Conservation (phyloP, 2,113 vertebrate species). For the Lamprologus speciosus region DNA sequence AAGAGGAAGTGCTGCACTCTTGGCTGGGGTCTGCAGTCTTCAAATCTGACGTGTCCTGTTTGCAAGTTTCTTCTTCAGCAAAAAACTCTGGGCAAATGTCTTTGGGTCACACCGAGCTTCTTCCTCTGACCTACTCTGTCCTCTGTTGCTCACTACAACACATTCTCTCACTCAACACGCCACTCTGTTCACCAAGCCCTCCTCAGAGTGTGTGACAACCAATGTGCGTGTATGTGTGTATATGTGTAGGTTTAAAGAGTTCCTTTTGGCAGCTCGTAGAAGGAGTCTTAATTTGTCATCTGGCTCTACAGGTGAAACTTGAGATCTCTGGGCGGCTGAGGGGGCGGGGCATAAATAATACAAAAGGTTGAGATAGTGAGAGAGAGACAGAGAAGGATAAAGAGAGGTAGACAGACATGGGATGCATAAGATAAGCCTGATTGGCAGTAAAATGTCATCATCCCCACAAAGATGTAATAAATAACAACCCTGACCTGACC, state of each 20-base stretch:
- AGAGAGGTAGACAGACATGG: neutral
- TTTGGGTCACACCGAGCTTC: constrained; percentile 8
- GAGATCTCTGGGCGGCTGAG: constrained; percentile 40
- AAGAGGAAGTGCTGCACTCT: neutral
- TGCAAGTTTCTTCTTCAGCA: neutral
- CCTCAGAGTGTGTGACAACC: constrained; percentile 23
- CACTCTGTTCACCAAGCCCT: constrained; percentile 26
- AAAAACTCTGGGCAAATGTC: neutral
- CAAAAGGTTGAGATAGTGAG: constrained; percentile 46
- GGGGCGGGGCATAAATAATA: constrained; percentile 70
- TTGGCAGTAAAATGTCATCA: neutral
- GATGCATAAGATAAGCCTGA: constrained; percentile 8
- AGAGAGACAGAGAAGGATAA: neutral
- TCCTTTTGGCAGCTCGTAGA: constrained; percentile 40
- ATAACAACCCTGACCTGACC: neutral
- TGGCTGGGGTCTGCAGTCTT: neutral
- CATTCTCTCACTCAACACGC: constrained; percentile 38
- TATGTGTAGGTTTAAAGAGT: constrained; percentile 17
- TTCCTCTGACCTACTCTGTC: constrained; percentile 32
- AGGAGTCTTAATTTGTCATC: constrained; percentile 69
- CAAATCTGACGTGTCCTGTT: neutral
- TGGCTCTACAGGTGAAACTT: constrained; percentile 62
- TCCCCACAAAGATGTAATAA: neutral
- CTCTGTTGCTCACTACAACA: constrained; percentile 32
- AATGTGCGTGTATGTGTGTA: neutral